Evolutionary conservation across 2,888 invertebrate genomes (phyloP), one percentile per base, ranked within the genome.

Genomic region (Tipula unca): DNA sequence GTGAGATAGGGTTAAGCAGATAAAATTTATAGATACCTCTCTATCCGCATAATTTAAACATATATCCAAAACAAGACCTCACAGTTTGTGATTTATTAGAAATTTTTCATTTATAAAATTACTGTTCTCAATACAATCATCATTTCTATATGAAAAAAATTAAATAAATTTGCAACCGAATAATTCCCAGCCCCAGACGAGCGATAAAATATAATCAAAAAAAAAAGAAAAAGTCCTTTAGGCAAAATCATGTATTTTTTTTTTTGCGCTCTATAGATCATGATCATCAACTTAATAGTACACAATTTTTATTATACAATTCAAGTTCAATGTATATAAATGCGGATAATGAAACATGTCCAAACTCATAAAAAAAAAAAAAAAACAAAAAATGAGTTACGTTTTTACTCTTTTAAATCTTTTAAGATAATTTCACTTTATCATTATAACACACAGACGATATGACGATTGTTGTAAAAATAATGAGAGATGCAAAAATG

Each of bases 1-100:
- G 69, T 69, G 69, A 69, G 69, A 69, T 69, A 69, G 69, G 69
- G 69, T 69, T 69, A 69, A 69, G 69, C 69, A 69, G 69, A 69
- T 69, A 69, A 69, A 69, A 69, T 69, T 69, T 25, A 69, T 25
- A 25, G 69, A 69, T 69, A 25, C 25, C n/a, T 25, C 20, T 25
- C 69, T 69, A 20, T 69, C 32, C 32, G n/a, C n/a, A n/a, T n/a
- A n/a, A n/a, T n/a, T n/a, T n/a, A n/a, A n/a, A n/a, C n/a, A n/a
- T n/a, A n/a, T n/a, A n/a, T n/a, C 35, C 35, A 35, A 3, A 35
- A 42, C n/a, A 25, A 69, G 69, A 69, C 69, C 69, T 25, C 69
- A 69, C 69, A 69, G 25, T 69, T 69, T 69, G 69, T 69, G 69
- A 69, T 69, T 69, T 69, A 69, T 69, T 69, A 69, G 69, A 69